phyloP scores from a whole-genome alignment of 2,113 vertebrate species.

The Hylia prasina region DNA sequence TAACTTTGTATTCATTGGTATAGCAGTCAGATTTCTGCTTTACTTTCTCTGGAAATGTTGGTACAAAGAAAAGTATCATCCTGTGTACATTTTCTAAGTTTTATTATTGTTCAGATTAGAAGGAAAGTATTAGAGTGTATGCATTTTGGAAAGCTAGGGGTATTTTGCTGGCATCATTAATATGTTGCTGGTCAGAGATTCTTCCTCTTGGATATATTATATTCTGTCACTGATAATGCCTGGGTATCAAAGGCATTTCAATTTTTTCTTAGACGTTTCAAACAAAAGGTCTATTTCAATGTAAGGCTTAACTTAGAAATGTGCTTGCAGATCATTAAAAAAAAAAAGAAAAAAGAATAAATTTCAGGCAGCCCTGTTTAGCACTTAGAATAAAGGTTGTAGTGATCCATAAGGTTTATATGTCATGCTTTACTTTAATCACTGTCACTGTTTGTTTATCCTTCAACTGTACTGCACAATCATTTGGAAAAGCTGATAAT shows the following conservation, averaged over 20 bases:
- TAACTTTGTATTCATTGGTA: neutral
- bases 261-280: neutral
- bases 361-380: neutral
- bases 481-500: neutral
- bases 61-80: neutral
- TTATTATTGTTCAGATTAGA: neutral
- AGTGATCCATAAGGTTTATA: neutral
- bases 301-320: neutral
- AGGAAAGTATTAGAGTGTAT: neutral
- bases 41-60: neutral
- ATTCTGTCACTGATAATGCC: neutral
- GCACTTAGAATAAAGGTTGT: neutral
- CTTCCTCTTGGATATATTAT: neutral
- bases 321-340: neutral
- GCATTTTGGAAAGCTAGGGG: neutral
- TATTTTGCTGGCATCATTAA: neutral
- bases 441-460: neutral
- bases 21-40: neutral
- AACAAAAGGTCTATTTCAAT: neutral
- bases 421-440: neutral
- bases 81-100: neutral
- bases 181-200: neutral
- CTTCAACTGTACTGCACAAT: neutral
- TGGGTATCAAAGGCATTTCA: neutral
- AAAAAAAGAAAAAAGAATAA: neutral